Evolutionary conservation across 2,113 vertebrate genomes (phyloP).

Genomic region (Otolemur garnettii): DNA sequence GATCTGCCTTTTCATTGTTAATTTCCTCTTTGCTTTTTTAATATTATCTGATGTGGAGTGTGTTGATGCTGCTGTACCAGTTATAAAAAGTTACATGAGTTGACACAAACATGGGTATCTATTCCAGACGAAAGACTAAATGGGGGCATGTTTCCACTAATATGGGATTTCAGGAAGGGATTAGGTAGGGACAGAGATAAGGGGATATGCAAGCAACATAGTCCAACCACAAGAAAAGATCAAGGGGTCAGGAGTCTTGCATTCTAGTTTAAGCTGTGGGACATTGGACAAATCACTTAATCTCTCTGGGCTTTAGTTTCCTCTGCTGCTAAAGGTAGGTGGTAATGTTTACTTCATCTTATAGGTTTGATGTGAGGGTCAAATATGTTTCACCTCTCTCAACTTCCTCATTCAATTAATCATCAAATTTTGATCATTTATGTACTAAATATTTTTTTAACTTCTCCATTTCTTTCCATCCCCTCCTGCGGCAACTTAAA

Average conservation of each 20-base stretch:
- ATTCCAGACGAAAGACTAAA: conserved; percentile 32
- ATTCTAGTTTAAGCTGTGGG: background rate
- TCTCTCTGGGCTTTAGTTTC: background rate
- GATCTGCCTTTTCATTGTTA: background rate
- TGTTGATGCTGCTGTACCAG: background rate
- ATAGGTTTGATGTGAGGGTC: background rate
- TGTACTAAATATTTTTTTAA: background rate
- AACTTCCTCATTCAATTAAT: background rate
- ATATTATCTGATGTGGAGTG: background rate
- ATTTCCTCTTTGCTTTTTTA: background rate
- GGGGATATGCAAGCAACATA: background rate
- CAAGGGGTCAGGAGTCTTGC: background rate
- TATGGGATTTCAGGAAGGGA: background rate
- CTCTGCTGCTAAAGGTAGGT: background rate
- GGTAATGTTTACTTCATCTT: background rate
- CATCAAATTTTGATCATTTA: background rate
- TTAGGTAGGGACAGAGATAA: background rate
- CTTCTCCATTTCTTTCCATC: background rate
- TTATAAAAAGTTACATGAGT: background rate
- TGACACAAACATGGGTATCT: background rate
- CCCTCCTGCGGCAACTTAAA: background rate
- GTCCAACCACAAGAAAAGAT: conserved; percentile 5
- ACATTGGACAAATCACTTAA: conserved; percentile 28
- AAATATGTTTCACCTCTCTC: background rate
- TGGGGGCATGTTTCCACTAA: background rate